Base-by-base conservation (phyloP, 1,140 invertebrate genomes). In the Brachionus calyciflorus region DNA sequence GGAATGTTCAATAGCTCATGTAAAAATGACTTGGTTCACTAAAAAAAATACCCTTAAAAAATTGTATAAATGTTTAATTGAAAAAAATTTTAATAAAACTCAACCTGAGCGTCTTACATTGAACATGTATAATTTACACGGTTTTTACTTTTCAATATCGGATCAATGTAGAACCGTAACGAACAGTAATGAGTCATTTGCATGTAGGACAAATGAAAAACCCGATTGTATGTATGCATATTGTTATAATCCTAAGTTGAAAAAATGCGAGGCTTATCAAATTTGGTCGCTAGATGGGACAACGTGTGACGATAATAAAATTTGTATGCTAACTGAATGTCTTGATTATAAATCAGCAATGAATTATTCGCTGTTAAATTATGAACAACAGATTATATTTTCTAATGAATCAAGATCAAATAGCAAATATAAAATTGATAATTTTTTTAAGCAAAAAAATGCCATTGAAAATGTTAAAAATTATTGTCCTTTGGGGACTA, bases 11-110 rank as follows among this genome's bases (percentile, higher is more conserved):
- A 60, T 60, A 2, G 9, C 33, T 6, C 19, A 14, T 37, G 30
- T 60, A 33, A 60, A 1, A 60, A 7, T 33, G 5, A 14, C 0
- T 17, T 33, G 33, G 6, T 60, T 60, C 2, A 33, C 30, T 37
- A 3, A 19, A n/a, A n/a, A 17, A 40, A 30, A 7, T 28, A 60
- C 17, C 4, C 19, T 60, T n/a, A 60, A 41, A 37, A 33, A 60
- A 17, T 2, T 33, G 17, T 37, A 37, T 17, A 60, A 33, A 7
- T 60, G 55, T 60, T 37, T 60, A 19, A 5, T 60, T 60, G n/a
- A 60, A 40, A 60, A 21, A 37, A 60, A 60, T 37, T 37, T 30
- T 5, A 55, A 55, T 37, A 60, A 60, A 60, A 33, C 3, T 60
- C n/a, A 37, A 28, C 28, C 12, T n/a, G 7, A 14, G 1, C n/a